phyloP scores from a whole-genome alignment of 2,888 invertebrate species.

The Calliopum simillimum region DNA sequence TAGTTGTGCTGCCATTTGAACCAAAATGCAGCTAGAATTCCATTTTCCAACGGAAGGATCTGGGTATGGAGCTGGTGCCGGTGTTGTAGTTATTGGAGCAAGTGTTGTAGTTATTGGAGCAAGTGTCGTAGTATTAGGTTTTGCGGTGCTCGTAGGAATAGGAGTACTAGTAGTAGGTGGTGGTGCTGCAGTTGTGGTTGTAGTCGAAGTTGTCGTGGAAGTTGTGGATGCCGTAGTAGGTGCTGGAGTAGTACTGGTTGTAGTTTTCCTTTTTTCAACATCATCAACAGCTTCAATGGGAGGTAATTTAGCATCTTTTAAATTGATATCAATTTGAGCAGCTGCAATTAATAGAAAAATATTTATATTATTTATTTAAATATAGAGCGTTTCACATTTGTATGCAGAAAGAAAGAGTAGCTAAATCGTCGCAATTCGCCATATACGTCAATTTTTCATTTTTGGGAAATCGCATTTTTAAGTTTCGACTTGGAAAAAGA shows the following conservation, averaged over 20 bases:
- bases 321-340: conserved; percentile 44
- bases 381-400: no score
- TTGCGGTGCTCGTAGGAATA: conserved; percentile 42
- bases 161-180: conserved; percentile 64
- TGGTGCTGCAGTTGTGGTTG: conserved; percentile 48
- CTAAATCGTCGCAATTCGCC: no score
- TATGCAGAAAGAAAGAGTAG: no score
- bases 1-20: conserved; percentile 76
- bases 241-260: conserved; percentile 31
- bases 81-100: conserved; percentile 56
- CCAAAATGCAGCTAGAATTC: conserved; percentile 75
- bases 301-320: conserved; percentile 39
- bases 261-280: conserved; percentile 29
- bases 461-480: no score
- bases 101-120: conserved; percentile 55
- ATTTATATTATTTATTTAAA: neutral
- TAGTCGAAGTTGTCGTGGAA: conserved; percentile 41
- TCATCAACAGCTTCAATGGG: conserved; percentile 31
- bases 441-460: no score
- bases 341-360: conserved; percentile 33
- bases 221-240: conserved; percentile 36
- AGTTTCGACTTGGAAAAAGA: no score
- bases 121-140: conserved; percentile 54
- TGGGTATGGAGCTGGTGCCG: conserved; percentile 61
- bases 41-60: conserved; percentile 68